These are phyloP conservation scores for Brachionus manjavacas DNA, from an alignment of 1,140 invertebrate genomes.

Conservation along the genomic window DNA sequence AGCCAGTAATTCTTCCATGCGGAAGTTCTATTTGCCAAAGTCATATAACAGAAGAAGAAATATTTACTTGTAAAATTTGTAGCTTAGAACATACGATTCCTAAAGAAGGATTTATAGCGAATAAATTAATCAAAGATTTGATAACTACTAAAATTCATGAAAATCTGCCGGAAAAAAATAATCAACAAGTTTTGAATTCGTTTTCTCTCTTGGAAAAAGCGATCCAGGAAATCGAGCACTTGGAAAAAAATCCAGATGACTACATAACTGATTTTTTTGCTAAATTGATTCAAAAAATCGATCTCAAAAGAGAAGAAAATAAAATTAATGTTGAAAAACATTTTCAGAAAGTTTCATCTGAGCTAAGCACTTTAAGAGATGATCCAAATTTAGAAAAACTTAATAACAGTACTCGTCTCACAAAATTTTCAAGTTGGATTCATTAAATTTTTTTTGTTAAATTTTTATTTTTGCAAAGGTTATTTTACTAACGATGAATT, in stretches of 20 bases:
- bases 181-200: neutral
- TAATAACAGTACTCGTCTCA: neutral
- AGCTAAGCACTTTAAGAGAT: neutral
- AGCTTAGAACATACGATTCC: neutral
- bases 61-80: neutral
- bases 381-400: neutral
- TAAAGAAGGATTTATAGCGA: neutral
- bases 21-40: neutral
- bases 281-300: neutral
- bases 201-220: neutral
- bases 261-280: neutral
- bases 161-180: neutral
- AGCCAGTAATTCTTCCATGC: neutral
- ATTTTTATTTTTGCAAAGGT: neutral
- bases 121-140: neutral
- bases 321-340: neutral
- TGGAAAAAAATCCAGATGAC: neutral
- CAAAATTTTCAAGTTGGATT: neutral
- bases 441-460: neutral
- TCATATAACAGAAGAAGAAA: neutral
- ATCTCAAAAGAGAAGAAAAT: neutral
- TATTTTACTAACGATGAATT: neutral
- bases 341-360: neutral
- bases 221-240: neutral
- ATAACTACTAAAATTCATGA: neutral